These are phyloP conservation scores for Bombus confusus DNA, from an alignment of 1,140 invertebrate genomes.

Conservation along the genomic window DNA sequence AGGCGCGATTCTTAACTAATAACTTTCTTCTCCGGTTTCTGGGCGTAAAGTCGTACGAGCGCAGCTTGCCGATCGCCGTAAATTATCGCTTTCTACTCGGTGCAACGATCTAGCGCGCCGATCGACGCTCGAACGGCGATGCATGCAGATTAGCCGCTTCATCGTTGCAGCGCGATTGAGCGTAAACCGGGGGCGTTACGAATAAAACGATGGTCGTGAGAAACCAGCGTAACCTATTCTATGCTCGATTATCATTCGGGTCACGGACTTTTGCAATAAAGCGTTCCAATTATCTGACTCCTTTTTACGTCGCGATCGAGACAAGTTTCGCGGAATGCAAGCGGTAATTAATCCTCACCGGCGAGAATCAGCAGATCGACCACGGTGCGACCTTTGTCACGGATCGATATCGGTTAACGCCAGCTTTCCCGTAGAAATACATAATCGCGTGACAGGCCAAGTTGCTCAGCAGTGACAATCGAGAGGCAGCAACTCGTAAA, in stretches of 20 bases:
- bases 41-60: not conserved
- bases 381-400: constrained; percentile 29
- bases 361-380: not conserved
- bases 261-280: constrained; percentile 19
- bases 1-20: not conserved
- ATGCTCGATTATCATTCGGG: not conserved
- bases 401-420: constrained; percentile 18
- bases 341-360: too few species aligned
- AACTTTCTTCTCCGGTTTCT: constrained; percentile 8
- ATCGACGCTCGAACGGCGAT: not conserved
- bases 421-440: constrained; percentile 20
- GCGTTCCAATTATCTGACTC: not conserved
- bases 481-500: constrained; percentile 29
- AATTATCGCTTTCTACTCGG: constrained; percentile 48
- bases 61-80: constrained; percentile 33
- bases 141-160: constrained; percentile 28
- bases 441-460: constrained; percentile 13
- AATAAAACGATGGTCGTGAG: constrained; percentile 7
- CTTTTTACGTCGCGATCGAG: not conserved
- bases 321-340: not conserved
- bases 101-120: not conserved
- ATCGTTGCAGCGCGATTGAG: constrained; percentile 21
- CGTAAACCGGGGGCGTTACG: constrained; percentile 24
- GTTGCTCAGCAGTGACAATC: constrained; percentile 34
- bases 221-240: constrained; percentile 16